These are phyloP conservation scores for Heliothis peltigera DNA, from an alignment of 2,888 invertebrate genomes.

Conservation along the genomic window DNA sequence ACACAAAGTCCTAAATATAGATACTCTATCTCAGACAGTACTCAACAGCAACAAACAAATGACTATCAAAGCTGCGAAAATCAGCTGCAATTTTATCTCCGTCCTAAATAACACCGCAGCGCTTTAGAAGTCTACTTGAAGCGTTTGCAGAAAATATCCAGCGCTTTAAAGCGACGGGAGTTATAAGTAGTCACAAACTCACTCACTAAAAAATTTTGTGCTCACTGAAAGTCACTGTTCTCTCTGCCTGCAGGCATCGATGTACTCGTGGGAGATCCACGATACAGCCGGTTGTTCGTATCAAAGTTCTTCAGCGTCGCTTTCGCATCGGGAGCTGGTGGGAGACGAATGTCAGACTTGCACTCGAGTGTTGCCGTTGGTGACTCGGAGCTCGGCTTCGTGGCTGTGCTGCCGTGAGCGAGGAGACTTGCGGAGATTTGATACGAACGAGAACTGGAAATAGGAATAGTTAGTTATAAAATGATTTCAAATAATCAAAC, in stretches of 20 bases:
- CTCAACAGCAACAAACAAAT: conserved; percentile 7
- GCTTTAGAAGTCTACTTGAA: background rate
- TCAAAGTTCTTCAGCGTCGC: conserved; percentile 72
- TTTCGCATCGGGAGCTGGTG: conserved; percentile 68
- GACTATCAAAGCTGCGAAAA: conserved; percentile 3
- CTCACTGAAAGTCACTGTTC: conserved; percentile 55
- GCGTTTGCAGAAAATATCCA: background rate
- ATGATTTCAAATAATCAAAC: background rate
- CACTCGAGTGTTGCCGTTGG: conserved; percentile 85
- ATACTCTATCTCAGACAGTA: conserved; percentile 22
- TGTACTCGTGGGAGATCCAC: conserved; percentile 84
- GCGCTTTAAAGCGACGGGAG: background rate
- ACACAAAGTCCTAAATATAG: conserved; percentile 35
- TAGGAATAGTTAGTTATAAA: background rate
- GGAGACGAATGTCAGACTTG: conserved; percentile 83
- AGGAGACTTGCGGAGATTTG: conserved; percentile 80
- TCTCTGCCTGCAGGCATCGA: conserved; percentile 54
- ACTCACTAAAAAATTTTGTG: conserved; percentile 28
- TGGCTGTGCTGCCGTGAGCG: conserved; percentile 72
- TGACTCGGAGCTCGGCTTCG: conserved; percentile 81
- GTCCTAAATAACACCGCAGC: background rate
- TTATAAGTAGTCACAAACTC: background rate
- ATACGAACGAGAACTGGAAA: conserved; percentile 83
- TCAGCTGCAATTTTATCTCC: conserved; percentile 9
- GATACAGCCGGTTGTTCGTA: conserved; percentile 77